phyloP scores from a whole-genome alignment of 1,140 invertebrate species.

The Phortica variegata region DNA sequence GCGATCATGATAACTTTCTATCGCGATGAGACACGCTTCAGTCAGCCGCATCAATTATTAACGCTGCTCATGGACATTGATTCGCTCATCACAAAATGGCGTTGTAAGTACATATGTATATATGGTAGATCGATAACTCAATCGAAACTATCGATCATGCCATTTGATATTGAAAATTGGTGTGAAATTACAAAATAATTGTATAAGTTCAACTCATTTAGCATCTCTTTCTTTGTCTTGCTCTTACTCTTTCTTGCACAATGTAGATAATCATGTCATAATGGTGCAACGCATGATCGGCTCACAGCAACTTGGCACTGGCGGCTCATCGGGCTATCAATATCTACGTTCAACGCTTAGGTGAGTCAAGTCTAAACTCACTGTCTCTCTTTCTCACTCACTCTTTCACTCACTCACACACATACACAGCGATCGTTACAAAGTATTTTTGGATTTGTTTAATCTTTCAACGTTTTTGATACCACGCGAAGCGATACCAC shows the following conservation, averaged over 20 bases:
- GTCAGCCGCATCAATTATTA: conserved; percentile 93
- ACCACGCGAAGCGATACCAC: conserved; percentile 87
- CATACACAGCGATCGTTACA: conserved; percentile 96
- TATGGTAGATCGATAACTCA: too few species aligned
- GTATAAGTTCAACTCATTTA: neutral
- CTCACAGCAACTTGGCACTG: conserved; percentile 92
- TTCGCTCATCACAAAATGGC: conserved; percentile 98
- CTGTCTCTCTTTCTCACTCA: neutral
- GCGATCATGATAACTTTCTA: conserved; percentile 98
- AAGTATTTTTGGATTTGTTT: conserved; percentile 97
- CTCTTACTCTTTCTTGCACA: conserved; percentile 15
- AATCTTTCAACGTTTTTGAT: conserved; percentile 96
- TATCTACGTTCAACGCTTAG: conserved; percentile 97
- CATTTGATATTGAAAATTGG: too few species aligned
- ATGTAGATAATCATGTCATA: conserved; percentile 93
- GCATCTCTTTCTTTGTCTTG: conserved; percentile 2
- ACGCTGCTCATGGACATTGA: conserved; percentile 96
- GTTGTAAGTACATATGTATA: conserved; percentile 84
- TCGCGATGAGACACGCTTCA: conserved; percentile 93
- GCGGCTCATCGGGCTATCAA: conserved; percentile 97
- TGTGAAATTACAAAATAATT: too few species aligned
- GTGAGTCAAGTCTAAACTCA: conserved; percentile 59
- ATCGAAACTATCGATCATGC: too few species aligned
- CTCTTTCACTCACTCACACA: too few species aligned
- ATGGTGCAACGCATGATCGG: conserved; percentile 99